Conservation (phyloP, 2,797 vertebrate species). For the Melopsittacus undulatus region DNA sequence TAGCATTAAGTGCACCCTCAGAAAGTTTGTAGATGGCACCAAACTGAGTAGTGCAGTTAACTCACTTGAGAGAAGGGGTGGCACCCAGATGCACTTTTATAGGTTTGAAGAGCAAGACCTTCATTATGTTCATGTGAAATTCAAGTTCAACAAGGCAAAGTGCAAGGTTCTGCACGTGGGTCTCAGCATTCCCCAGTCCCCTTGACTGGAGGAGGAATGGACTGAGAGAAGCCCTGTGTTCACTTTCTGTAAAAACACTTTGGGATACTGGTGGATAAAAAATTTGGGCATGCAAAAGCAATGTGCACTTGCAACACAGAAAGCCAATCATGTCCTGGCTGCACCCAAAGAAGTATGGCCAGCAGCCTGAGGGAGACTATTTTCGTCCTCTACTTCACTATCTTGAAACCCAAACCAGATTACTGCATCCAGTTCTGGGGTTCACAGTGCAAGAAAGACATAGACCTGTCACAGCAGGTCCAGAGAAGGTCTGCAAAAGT, state of each 20-base stretch:
- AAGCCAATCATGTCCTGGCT: neutral
- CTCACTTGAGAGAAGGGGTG: neutral
- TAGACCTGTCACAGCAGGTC: neutral
- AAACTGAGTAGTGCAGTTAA: neutral
- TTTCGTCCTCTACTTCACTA: neutral
- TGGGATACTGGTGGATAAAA: rapidly evolving
- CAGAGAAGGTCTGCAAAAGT: neutral
- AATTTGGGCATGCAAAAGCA: neutral
- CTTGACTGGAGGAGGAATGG: neutral
- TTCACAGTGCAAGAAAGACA: neutral
- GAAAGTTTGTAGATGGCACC: neutral
- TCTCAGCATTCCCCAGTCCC: neutral
- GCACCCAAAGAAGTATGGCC: neutral
- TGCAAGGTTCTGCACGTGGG: neutral
- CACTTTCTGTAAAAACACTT: neutral
- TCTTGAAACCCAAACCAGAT: neutral
- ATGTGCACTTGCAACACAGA: neutral
- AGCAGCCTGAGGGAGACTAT: neutral
- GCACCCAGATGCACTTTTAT: neutral
- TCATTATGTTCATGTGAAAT: neutral
- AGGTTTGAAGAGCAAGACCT: neutral
- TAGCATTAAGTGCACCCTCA: neutral
- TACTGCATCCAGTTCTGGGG: neutral
- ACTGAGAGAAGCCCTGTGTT: rapidly evolving
- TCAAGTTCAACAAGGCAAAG: neutral